A percentile compares a stretch with the other conserved stretches of the same genome.
phyloP scores from a whole-genome alignment of 1,140 invertebrate genomes.

The Hyposmocoma kahamanoa region DNA sequence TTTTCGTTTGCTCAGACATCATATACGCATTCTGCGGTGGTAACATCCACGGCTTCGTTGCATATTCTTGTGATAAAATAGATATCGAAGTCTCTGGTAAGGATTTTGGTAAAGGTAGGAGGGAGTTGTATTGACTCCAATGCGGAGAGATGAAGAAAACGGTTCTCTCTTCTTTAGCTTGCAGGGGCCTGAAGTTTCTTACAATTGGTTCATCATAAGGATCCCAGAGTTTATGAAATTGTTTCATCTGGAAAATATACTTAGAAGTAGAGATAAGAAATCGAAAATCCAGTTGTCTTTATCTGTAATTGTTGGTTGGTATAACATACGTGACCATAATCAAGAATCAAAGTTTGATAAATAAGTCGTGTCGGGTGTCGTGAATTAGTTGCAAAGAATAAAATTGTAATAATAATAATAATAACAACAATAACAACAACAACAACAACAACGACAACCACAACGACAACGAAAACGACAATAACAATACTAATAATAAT shows the following conservation, averaged over 20 bases:
- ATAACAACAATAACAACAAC: neutral
- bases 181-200: slow-evolving; percentile 50
- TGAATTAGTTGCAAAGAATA: neutral
- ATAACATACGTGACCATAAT: neutral
- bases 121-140: slow-evolving; percentile 60
- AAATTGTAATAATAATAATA: neutral
- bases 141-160: slow-evolving; percentile 66
- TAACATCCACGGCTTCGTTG: slow-evolving; percentile 40
- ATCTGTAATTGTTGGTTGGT: neutral
- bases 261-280: neutral
- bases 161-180: slow-evolving; percentile 36
- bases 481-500: too few relatives aligned
- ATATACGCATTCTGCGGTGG: slow-evolving; percentile 56
- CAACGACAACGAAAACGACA: too few relatives aligned
- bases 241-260: neutral
- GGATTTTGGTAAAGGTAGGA: slow-evolving; percentile 62
- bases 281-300: neutral
- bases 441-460: too few relatives aligned
- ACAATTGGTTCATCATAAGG: slow-evolving; percentile 51
- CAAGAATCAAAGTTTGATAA: neutral
- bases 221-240: slow-evolving; percentile 59
- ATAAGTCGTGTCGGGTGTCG: neutral
- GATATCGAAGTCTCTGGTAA: slow-evolving; percentile 50
- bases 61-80: slow-evolving; percentile 41
- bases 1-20: too few relatives aligned